These are phyloP conservation scores for Lepetodrilus schrolli DNA, from an alignment of 2,888 invertebrate species.

Conservation along the genomic window DNA sequence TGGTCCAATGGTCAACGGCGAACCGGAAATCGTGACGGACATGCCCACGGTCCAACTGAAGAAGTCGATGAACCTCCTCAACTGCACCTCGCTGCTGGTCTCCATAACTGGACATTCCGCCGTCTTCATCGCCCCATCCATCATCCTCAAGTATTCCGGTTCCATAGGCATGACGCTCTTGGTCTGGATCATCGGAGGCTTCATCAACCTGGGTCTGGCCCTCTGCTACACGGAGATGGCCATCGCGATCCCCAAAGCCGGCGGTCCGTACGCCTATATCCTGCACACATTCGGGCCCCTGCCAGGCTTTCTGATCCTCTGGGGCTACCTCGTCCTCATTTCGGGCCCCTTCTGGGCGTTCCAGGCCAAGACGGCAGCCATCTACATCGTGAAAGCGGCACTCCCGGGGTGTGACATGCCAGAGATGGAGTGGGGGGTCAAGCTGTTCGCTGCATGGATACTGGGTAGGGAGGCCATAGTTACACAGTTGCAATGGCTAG, in stretches of 20 bases:
- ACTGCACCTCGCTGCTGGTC: slow-evolving; percentile 38
- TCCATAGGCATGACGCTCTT: slow-evolving; percentile 95
- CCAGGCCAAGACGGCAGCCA: slow-evolving; percentile 74
- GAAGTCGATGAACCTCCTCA: slow-evolving; percentile 37
- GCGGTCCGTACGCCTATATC: slow-evolving; percentile 85
- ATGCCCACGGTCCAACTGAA: slow-evolving; percentile 20
- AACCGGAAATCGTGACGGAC: background rate
- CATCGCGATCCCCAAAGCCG: slow-evolving; percentile 84
- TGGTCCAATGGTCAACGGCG: too few relatives aligned
- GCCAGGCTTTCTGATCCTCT: slow-evolving; percentile 78
- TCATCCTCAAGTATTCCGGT: slow-evolving; percentile 87
- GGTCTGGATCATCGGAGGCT: slow-evolving; percentile 94
- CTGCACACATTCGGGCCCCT: slow-evolving; percentile 75
- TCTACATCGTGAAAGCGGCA: slow-evolving; percentile 51
- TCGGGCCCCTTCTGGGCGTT: slow-evolving; percentile 72
- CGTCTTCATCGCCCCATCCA: slow-evolving; percentile 97
- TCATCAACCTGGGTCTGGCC: slow-evolving; percentile 79
- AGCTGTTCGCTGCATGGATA: slow-evolving; percentile 32
- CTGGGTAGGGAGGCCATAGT: slow-evolving; percentile 39
- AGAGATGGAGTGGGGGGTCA: slow-evolving; percentile 29
- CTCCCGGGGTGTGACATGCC: slow-evolving; percentile 48
- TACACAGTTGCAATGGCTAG: too few relatives aligned
- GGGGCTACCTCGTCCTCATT: slow-evolving; percentile 51
- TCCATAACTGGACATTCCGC: slow-evolving; percentile 42
- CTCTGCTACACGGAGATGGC: slow-evolving; percentile 87